phyloP scores from a whole-genome alignment of 2,888 invertebrate genomes.

The Seira ritae region DNA sequence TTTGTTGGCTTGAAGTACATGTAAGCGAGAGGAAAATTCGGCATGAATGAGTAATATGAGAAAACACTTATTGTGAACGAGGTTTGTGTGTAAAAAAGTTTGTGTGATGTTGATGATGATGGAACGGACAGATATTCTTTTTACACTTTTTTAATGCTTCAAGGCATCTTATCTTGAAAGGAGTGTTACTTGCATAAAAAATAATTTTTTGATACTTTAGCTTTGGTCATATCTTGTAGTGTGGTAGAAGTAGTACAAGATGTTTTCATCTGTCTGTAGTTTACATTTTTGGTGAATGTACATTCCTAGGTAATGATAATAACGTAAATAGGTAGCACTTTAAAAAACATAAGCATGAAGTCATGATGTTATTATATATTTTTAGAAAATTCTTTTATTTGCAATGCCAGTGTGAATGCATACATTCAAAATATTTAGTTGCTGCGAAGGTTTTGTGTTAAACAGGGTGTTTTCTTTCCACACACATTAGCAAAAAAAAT shows the following conservation, averaged over 20 bases:
- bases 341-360: constrained; percentile 11
- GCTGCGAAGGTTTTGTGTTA: background rate
- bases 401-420: background rate
- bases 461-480: constrained; percentile 14
- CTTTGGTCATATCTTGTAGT: constrained; percentile 11
- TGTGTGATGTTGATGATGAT: background rate
- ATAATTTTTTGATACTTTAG: background rate
- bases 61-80: background rate
- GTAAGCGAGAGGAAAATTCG: constrained; percentile 12
- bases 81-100: constrained; percentile 12
- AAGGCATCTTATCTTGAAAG: constrained; percentile 16
- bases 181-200: constrained; percentile 16
- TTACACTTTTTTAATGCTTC: constrained; percentile 15
- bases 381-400: constrained; percentile 10
- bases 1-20: background rate
- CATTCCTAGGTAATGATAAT: constrained; percentile 8
- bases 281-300: constrained; percentile 14
- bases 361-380: constrained; percentile 11
- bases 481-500: background rate
- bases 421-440: background rate
- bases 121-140: constrained; percentile 16
- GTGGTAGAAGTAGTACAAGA: constrained; percentile 12
- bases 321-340: constrained; percentile 10
- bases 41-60: constrained; percentile 16
- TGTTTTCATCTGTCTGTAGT: constrained; percentile 9